Evolutionary conservation across 2,888 invertebrate species (phyloP).

Genomic region (Scaptomyza flava): DNA sequence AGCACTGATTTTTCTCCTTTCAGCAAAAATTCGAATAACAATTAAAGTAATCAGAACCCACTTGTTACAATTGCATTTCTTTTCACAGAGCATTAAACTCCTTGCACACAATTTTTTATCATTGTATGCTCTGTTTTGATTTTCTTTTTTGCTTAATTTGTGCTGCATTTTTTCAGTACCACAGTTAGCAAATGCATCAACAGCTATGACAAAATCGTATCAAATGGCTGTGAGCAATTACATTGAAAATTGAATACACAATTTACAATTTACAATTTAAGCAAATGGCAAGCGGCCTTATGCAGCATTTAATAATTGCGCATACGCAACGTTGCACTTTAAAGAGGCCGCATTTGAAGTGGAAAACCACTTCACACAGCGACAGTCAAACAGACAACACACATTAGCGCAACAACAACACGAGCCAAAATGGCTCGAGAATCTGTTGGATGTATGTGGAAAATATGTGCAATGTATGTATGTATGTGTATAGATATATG

Average conservation of each 20-base stretch:
- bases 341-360: constrained; percentile 62
- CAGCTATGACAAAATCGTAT: constrained; percentile 35
- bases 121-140: constrained; percentile 1
- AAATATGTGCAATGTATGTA: constrained; percentile 4
- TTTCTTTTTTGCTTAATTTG: constrained; percentile 5
- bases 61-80: constrained; percentile 1
- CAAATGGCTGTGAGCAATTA: constrained; percentile 59
- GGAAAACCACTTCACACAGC: constrained; percentile 49
- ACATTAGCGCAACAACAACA: constrained; percentile 41
- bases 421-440: constrained; percentile 14
- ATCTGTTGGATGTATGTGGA: constrained; percentile 32
- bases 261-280: constrained; percentile 37
- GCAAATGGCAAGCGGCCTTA: constrained; percentile 39
- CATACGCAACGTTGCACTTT: constrained; percentile 71
- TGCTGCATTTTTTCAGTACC: constrained; percentile 28
- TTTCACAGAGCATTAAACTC: neutral
- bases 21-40: neutral
- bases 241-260: constrained; percentile 45
- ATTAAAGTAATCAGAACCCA: constrained; percentile 3
- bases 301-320: constrained; percentile 76
- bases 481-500: constrained; percentile 1
- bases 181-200: constrained; percentile 26
- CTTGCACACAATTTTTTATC: constrained; percentile 5
- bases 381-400: constrained; percentile 13
- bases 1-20: no score